phyloP scores from a whole-genome alignment of 2,113 vertebrate species.

The Dipodomys spectabilis region DNA sequence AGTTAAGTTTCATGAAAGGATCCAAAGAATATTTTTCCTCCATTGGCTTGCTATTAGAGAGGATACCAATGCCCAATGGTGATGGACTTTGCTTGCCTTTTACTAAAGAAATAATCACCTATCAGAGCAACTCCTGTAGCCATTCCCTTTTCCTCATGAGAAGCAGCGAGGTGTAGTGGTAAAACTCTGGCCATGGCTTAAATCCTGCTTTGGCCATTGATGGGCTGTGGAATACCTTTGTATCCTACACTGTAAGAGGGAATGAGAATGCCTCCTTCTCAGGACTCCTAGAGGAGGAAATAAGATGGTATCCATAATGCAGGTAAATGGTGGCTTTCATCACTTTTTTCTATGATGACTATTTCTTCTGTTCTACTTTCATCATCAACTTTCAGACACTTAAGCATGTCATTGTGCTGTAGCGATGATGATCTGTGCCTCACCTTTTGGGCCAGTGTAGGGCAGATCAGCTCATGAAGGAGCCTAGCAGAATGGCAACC shows the following conservation, averaged over 20 bases:
- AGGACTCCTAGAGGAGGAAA: neutral
- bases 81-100: neutral
- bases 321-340: neutral
- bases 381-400: neutral
- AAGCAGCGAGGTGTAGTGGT: too few species aligned
- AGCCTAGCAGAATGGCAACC: neutral
- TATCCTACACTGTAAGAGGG: neutral
- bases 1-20: neutral
- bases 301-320: too few species aligned
- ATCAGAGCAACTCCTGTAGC: neutral
- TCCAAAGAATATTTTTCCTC: neutral
- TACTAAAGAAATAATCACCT: neutral
- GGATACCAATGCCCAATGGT: neutral
- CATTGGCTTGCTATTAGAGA: neutral
- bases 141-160: neutral
- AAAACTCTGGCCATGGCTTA: neutral
- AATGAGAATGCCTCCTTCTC: neutral
- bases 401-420: neutral
- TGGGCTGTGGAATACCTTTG: fast-evolving
- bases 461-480: neutral
- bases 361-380: neutral
- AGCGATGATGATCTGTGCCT: neutral
- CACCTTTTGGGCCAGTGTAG: neutral
- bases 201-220: neutral
- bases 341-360: neutral